Evolutionary conservation across 1,140 invertebrate genomes (phyloP), one percentile per base, ranked within the genome.

Genomic region (Maconellicoccus hirsutus): DNA sequence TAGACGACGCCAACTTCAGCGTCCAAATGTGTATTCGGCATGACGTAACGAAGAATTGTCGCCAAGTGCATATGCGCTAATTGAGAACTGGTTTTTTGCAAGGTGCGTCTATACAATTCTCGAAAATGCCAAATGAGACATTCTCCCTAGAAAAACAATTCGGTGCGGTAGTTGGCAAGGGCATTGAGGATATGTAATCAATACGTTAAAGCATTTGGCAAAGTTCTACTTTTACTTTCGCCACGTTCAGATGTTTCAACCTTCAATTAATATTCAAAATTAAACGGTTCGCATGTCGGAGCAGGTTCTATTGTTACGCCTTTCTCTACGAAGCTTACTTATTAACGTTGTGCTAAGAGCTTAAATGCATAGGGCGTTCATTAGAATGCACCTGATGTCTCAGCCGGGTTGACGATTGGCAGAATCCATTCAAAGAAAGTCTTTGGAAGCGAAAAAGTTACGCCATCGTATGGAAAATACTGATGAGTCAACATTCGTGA

Each of bases 191-290:
- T 52, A 16, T 52, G 29, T 33, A 33, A 33, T 2, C 42, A 3
- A 52, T 3, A 16, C n/a, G 42, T 6, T 16, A 16, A 19, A 14
- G 42, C 42, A 52, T 52, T 52, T 52, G 42, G 42, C 42, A 52
- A 52, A 52, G 42, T 52, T 52, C 42, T 52, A 52, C 42, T 52
- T 52, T 52, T 52, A 52, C 42, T 52, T 52, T 52, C 42, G 42
- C 42, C n/a, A 19, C 16, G 42, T 14, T 52, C n/a, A 14, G 29
- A 16, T 52, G n/a, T 19, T 52, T 52, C 42, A 52, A 52, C 42
- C 42, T 52, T 52, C 42, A 52, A 52, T 52, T 52, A 52, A 16
- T 52, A 52, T 52, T 52, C 42, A 52, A 52, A 52, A 52, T 52
- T 52, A 52, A 52, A 52, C 42, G 12, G 42, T 52, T 52, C n/a